Base-by-base conservation (phyloP, 92 coral and sea anemone genomes). In the Virgularia gustaviana region DNA sequence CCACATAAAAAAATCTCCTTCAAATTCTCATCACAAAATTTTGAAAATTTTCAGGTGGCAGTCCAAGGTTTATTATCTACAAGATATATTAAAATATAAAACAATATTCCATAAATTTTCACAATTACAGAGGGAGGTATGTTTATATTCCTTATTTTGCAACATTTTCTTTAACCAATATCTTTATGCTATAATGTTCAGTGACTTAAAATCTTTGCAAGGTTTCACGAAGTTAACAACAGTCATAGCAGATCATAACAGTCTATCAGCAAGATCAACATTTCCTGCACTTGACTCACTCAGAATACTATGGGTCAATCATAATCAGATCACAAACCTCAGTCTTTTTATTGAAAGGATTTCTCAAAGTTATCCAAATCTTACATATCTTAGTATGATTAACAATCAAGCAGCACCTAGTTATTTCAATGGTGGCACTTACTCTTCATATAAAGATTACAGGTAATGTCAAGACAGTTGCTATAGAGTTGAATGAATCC, bases 331-430 rank as follows among this genome's bases (percentile, higher is more conserved):
- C 27, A 84, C 83, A 67, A 92, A 92, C 70, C 94, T 92, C 37
- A 92, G 98, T 47, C 78, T 88, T 19, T 92, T 92, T 78, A 73
- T 92, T 12, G 98, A 86, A 77, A 90, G 88, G 32, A 89, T 89
- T 9, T 86, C 90, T 15, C 85, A 77, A 56, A 77, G 91, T 65
- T 92, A 84, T 52, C 98, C 98, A 36, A 86, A 89, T 74, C 76
- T 92, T 57, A 89, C 86, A 53, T 92, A 83, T 68, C 75, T 89
- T 18, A 92, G 98, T 41, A 92, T 89, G 96, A 92, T 92, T 87
- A 81, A 92, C 67, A 92, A 92, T 41, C 72, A 83, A 51, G 96
- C 98, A 33, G 98, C 98, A 0, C 98, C 98, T 32, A 92, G 98
- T 49, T 92, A 89, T 59, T 92, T 92, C 49, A 92, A 92, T 70